Percentiles rank a stretch among this genome's conserved stretches.
Conservation (phyloP, 2,888 invertebrate genomes). For the Graphium colonna region DNA sequence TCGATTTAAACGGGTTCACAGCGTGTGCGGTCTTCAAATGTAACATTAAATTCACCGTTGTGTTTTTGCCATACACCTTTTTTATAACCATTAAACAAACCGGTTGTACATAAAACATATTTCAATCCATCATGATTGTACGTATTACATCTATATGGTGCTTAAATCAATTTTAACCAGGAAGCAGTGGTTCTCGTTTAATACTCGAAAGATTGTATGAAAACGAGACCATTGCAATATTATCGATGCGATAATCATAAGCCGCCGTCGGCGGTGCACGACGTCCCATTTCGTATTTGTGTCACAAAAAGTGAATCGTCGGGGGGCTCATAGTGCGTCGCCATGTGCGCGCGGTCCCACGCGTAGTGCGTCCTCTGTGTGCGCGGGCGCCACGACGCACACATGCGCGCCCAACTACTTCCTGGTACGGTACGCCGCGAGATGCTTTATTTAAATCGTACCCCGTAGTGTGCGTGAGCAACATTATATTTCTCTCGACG, state of each 20-base stretch:
- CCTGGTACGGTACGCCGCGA: conserved; percentile 72
- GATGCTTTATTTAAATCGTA: conserved; percentile 77
- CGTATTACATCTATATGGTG: too few species aligned
- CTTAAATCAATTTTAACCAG: too few species aligned
- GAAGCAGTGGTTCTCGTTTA: too few species aligned
- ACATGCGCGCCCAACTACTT: conserved; percentile 75
- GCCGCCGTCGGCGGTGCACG: conserved; percentile 40
- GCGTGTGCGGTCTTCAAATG: too few species aligned
- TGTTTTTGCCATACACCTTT: too few species aligned
- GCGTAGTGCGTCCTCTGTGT: conserved; percentile 72
- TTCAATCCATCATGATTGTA: too few species aligned
- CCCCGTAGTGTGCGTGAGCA: conserved; percentile 70
- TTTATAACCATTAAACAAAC: too few species aligned
- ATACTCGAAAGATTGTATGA: too few species aligned
- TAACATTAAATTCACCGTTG: too few species aligned
- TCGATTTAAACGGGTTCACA: too few species aligned
- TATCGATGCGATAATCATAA: conserved; percentile 22
- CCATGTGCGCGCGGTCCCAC: conserved; percentile 79
- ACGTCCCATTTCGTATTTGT: conserved; percentile 53
- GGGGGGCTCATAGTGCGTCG: conserved; percentile 74
- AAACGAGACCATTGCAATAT: too few species aligned
- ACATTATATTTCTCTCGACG: conserved; percentile 73
- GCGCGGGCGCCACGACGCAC: conserved; percentile 71
- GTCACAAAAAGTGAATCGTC: conserved; percentile 74
- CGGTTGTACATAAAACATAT: too few species aligned